Conservation (phyloP, 30 jellyfish, hydroid and myxozoan species). For the Aurelia coerulea region DNA sequence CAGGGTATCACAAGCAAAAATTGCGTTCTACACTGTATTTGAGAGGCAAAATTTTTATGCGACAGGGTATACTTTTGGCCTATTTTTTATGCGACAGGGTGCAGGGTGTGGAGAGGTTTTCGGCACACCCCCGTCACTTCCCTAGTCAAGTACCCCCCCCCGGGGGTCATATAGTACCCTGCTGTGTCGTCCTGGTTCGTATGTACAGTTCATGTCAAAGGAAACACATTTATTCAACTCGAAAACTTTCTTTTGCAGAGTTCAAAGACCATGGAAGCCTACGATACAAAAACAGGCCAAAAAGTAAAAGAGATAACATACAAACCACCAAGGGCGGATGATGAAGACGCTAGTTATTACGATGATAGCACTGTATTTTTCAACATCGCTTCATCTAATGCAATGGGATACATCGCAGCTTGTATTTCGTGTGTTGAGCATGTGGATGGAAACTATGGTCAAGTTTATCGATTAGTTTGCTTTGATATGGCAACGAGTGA, state of each 20-base stretch:
- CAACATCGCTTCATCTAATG: conserved; percentile 12
- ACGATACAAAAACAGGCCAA: conserved; percentile 57
- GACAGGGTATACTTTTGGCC: too few relatives aligned
- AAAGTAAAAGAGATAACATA: neutral
- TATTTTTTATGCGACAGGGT: too few relatives aligned
- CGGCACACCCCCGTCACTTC: too few relatives aligned
- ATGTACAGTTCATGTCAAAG: neutral
- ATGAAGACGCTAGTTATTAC: conserved; percentile 7
- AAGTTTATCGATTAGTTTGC: conserved; percentile 37
- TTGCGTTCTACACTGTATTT: too few relatives aligned
- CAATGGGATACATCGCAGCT: conserved; percentile 37
- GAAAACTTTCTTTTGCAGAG: neutral
- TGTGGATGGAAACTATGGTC: conserved; percentile 33
- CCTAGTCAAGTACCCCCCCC: too few relatives aligned
- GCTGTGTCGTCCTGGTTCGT: neutral
- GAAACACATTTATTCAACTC: neutral
- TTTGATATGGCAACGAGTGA: conserved; percentile 51
- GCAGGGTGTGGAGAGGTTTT: too few relatives aligned
- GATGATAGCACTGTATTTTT: neutral
- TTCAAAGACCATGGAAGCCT: neutral
- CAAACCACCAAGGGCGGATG: neutral
- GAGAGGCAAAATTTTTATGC: too few relatives aligned
- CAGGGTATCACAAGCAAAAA: too few relatives aligned
- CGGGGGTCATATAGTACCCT: too few relatives aligned
- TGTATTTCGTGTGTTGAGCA: conserved; percentile 23